A percentile compares a stretch with the other conserved stretches of the same genome.
These are phyloP conservation scores for Apantesis nais DNA, from an alignment of 2,888 invertebrate genomes.

Conservation along the genomic window DNA sequence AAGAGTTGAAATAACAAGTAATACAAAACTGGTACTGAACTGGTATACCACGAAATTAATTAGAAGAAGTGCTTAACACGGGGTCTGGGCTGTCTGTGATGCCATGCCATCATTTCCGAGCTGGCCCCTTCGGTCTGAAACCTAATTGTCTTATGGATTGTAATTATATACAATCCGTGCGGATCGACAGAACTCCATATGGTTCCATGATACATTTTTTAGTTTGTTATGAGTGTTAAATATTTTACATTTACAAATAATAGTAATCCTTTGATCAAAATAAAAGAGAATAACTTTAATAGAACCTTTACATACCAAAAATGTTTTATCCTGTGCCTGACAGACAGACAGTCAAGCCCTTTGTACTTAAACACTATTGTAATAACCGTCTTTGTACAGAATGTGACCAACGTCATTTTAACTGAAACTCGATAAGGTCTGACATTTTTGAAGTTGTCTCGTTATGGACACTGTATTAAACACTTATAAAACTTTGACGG, in stretches of 20 bases:
- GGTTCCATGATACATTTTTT: too few species aligned
- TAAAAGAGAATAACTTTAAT: slow-evolving; percentile 8
- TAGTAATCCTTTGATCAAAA: neutral
- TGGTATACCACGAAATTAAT: slow-evolving; percentile 65
- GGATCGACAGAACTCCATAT: too few species aligned
- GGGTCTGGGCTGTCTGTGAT: too few species aligned
- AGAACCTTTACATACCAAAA: neutral
- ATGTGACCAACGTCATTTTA: slow-evolving; percentile 59
- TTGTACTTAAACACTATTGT: slow-evolving; percentile 28
- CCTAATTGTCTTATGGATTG: too few species aligned
- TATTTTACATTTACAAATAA: neutral
- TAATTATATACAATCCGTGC: too few species aligned
- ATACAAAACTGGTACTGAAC: slow-evolving; percentile 75
- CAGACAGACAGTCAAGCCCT: slow-evolving; percentile 26
- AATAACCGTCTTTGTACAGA: slow-evolving; percentile 64
- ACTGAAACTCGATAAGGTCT: slow-evolving; percentile 68
- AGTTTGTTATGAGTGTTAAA: neutral
- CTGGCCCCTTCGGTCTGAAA: too few species aligned
- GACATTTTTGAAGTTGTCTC: slow-evolving; percentile 51
- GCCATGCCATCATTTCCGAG: too few species aligned
- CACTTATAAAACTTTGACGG: too few species aligned
- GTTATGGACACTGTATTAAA: slow-evolving; percentile 43
- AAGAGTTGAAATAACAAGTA: slow-evolving; percentile 70
- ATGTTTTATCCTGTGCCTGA: slow-evolving; percentile 7
- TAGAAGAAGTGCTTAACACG: too few species aligned